Conservation (phyloP, 2,113 vertebrate species). For the Circaetus cinerascens region DNA sequence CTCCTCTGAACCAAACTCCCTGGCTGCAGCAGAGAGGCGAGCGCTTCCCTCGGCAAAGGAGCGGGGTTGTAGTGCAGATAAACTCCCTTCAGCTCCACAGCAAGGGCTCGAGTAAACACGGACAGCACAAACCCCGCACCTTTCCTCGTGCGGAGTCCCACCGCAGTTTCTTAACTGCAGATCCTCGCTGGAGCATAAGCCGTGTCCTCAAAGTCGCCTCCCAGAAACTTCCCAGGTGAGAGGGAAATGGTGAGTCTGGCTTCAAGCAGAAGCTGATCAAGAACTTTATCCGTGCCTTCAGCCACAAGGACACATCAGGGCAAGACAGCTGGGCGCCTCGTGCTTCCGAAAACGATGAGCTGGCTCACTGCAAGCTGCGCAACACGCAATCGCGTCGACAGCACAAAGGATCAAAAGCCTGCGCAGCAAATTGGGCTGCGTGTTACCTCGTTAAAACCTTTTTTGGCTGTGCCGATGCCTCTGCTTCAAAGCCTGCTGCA, state of each 20-base stretch:
- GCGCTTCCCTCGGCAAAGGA: neutral
- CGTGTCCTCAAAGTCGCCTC: accelerated
- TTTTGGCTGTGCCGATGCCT: neutral
- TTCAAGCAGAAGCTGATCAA: conserved; percentile 13
- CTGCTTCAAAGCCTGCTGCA: conserved; percentile 21
- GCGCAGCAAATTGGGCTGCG: neutral
- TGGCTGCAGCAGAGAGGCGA: neutral
- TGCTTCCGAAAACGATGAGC: neutral
- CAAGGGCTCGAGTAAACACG: neutral
- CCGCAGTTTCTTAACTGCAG: neutral
- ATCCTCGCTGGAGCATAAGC: neutral
- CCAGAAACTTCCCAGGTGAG: neutral
- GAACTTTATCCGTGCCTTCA: neutral
- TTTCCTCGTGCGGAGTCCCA: accelerated
- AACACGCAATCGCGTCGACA: neutral
- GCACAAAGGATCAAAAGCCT: conserved; percentile 8
- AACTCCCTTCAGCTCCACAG: neutral
- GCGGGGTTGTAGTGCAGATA: neutral
- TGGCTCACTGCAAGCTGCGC: neutral
- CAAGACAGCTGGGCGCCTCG: neutral
- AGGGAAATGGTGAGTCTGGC: neutral
- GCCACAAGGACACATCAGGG: neutral
- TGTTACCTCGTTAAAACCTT: neutral
- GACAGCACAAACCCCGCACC: neutral
- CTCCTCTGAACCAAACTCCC: neutral